A percentile compares a stretch with the other conserved stretches of the same genome.
phyloP scores from a whole-genome alignment of 2,113 vertebrate genomes.

The Clarias gariepinus region DNA sequence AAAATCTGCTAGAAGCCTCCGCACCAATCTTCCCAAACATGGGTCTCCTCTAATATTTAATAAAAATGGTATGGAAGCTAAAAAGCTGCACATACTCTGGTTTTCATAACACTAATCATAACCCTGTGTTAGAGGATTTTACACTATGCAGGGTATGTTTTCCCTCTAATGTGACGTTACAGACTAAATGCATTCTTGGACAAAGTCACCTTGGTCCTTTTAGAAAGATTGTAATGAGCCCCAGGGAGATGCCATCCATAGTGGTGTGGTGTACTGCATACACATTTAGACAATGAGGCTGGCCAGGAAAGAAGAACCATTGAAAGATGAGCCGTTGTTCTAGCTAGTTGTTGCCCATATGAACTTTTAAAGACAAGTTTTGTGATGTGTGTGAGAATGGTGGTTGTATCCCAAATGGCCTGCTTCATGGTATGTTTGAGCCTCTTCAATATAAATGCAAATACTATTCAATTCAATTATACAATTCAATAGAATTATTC shows the following conservation, averaged over 20 bases:
- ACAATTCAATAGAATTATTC: no score
- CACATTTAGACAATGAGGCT: background rate
- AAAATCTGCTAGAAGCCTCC: background rate
- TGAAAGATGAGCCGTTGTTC: background rate
- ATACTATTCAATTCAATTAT: no score
- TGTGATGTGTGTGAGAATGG: background rate
- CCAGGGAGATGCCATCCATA: constrained; percentile 1
- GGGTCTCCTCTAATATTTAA: background rate
- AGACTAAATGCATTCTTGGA: background rate
- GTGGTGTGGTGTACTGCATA: background rate
- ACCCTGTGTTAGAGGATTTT: background rate
- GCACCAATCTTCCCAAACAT: background rate
- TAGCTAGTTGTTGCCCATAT: background rate
- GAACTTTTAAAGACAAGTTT: background rate
- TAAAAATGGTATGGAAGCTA: background rate
- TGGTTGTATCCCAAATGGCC: background rate
- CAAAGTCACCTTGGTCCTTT: constrained; percentile 8
- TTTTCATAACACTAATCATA: background rate
- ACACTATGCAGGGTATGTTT: background rate
- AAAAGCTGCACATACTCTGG: background rate
- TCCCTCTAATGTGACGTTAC: background rate
- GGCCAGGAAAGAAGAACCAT: background rate
- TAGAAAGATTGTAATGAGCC: background rate
- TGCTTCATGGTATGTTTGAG: background rate
- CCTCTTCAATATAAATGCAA: no score